Evolutionary conservation across 2,113 vertebrate species (phyloP).

Genomic region (Neopipo cinnamomea): DNA sequence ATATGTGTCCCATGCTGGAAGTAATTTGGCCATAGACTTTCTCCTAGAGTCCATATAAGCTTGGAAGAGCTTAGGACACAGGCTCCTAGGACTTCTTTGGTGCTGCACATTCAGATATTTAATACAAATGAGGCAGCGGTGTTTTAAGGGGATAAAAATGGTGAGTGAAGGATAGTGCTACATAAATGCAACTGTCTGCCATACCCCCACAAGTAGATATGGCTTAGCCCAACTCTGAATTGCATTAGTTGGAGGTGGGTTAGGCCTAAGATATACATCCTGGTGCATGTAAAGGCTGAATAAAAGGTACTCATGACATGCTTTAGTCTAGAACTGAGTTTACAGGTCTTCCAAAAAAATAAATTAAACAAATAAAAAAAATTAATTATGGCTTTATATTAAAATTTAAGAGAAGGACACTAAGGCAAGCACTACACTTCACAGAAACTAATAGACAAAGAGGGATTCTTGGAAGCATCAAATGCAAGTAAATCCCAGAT

Average conservation of each 20-base stretch:
- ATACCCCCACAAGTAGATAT: fast-evolving
- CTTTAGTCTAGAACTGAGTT: neutral
- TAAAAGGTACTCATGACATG: neutral
- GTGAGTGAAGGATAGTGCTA: neutral
- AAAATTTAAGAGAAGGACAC: neutral
- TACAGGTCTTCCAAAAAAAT: neutral
- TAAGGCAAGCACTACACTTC: neutral
- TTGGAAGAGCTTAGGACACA: neutral
- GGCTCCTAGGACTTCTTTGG: neutral
- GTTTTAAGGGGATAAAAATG: neutral
- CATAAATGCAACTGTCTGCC: neutral
- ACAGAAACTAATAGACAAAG: neutral
- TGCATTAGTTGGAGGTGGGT: fast-evolving
- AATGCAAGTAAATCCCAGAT: neutral
- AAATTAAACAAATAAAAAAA: neutral
- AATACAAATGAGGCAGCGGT: neutral
- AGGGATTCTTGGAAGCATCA: neutral
- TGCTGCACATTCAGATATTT: neutral
- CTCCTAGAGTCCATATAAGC: neutral
- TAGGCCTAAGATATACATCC: neutral
- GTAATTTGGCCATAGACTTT: neutral
- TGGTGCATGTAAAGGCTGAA: neutral
- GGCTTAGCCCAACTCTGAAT: neutral
- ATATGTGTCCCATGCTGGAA: neutral
- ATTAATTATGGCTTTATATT: neutral